phyloP scores from a whole-genome alignment of 1,140 invertebrate species.

The Cydia strobilella region DNA sequence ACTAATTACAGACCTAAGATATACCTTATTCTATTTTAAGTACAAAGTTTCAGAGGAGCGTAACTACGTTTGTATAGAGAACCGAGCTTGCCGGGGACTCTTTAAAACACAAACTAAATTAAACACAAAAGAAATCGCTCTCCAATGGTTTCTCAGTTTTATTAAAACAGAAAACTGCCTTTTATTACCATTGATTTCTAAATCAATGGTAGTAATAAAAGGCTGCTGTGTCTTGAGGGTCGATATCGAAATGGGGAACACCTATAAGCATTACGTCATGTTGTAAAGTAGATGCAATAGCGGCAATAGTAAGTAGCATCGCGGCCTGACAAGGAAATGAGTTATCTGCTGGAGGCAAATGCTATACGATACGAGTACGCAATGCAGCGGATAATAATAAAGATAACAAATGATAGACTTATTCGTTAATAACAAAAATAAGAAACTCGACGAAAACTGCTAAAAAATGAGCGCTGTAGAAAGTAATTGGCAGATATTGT shows the following conservation, averaged over 20 bases:
- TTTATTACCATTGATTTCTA: too few relatives aligned
- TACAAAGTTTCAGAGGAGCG: too few relatives aligned
- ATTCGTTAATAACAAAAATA: not conserved
- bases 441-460: not conserved
- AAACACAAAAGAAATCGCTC: not conserved
- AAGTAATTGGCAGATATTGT: not conserved
- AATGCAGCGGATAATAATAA: not conserved
- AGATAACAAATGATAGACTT: not conserved
- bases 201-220: not conserved
- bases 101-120: too few relatives aligned
- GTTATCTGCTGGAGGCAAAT: not conserved
- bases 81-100: too few relatives aligned
- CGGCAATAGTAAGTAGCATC: not conserved
- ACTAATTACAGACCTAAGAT: too few relatives aligned
- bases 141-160: too few relatives aligned
- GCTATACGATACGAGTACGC: not conserved
- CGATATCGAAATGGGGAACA: not conserved
- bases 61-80: too few relatives aligned
- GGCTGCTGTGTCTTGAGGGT: not conserved
- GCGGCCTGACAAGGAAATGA: constrained; percentile 20
- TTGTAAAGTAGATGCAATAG: not conserved
- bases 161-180: too few relatives aligned
- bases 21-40: too few relatives aligned
- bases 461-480: not conserved
- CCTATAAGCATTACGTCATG: constrained; percentile 4